Evolutionary conservation across 2,888 invertebrate genomes (phyloP).

Genomic region (Seira musarum): DNA sequence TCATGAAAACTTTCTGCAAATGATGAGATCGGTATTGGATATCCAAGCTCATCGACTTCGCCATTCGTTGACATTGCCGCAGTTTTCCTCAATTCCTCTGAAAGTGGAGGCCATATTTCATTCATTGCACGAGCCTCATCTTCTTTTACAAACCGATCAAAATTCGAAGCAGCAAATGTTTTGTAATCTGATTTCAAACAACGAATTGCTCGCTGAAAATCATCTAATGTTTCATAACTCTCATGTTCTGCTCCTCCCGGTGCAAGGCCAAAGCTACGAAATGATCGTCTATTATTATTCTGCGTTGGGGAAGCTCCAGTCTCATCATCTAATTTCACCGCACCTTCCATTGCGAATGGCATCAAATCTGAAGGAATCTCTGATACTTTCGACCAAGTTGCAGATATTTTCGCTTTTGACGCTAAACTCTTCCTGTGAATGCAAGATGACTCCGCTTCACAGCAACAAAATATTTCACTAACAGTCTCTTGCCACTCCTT

Average conservation of each 20-base stretch:
- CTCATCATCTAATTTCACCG: too few species aligned
- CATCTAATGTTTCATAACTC: conserved; percentile 62
- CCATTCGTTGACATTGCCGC: not conserved
- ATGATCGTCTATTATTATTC: not conserved
- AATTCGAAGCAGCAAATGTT: conserved; percentile 35
- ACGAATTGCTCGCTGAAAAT: conserved; percentile 58
- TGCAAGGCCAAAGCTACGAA: conserved; percentile 35
- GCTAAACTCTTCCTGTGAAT: conserved; percentile 39
- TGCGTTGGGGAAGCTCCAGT: conserved; percentile 39
- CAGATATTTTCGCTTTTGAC: not conserved
- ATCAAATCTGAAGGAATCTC: conserved; percentile 58
- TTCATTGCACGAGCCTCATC: conserved; percentile 33
- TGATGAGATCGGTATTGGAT: too few species aligned
- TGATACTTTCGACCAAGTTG: conserved; percentile 47
- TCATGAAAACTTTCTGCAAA: conserved; percentile 39
- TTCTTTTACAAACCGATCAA: conserved; percentile 42
- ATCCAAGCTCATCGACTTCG: not conserved
- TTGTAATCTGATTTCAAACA: conserved; percentile 55
- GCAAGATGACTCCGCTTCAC: conserved; percentile 26
- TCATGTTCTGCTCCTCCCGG: conserved; percentile 41
- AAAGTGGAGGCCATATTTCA: conserved; percentile 40
- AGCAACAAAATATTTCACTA: conserved; percentile 48
- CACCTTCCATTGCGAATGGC: conserved; percentile 57
- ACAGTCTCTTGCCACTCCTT: not conserved
- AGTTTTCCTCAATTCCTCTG: conserved; percentile 27